These are phyloP conservation scores for Corvus moneduloides DNA, from an alignment of 2,113 vertebrate species.

Conservation along the genomic window DNA sequence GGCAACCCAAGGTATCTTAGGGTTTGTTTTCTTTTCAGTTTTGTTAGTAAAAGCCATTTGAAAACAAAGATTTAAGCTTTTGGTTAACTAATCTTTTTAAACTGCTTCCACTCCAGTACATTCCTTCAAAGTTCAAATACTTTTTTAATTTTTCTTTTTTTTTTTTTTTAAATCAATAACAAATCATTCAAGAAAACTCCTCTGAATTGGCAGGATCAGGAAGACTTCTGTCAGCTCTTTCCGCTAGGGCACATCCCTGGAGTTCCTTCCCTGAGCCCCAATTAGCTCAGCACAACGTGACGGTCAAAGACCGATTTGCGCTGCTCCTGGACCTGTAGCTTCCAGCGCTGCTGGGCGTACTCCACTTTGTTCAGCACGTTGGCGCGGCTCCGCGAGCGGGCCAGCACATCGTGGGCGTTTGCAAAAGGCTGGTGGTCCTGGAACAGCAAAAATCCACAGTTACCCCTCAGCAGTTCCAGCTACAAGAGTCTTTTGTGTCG, in stretches of 20 bases:
- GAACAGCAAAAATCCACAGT: neutral
- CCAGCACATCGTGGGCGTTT: slow-evolving; percentile 92
- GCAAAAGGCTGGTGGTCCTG: slow-evolving; percentile 97
- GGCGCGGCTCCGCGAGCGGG: slow-evolving; percentile 87
- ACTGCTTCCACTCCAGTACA: slow-evolving; percentile 35
- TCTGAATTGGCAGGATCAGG: slow-evolving; percentile 35
- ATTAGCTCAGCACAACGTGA: slow-evolving; percentile 96
- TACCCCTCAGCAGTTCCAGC: neutral
- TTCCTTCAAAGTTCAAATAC: slow-evolving; percentile 34
- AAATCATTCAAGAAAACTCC: slow-evolving; percentile 38
- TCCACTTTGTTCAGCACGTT: slow-evolving; percentile 98
- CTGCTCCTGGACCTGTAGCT: slow-evolving; percentile 96
- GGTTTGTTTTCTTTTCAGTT: slow-evolving; percentile 43
- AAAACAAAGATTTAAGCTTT: slow-evolving; percentile 57
- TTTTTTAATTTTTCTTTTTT: neutral
- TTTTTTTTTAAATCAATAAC: neutral
- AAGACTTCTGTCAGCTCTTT: slow-evolving; percentile 53
- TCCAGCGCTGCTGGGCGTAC: slow-evolving; percentile 97
- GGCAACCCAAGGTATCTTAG: slow-evolving; percentile 32
- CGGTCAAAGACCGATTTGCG: slow-evolving; percentile 97
- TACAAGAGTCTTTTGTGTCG: neutral
- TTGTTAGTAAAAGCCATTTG: slow-evolving; percentile 68
- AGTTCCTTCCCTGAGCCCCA: neutral
- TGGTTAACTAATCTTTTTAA: slow-evolving; percentile 55
- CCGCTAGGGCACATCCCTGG: neutral